Percentiles rank a stretch among this genome's conserved stretches.
These are phyloP conservation scores for Periphyllus acericola DNA, from an alignment of 2,888 invertebrate genomes.

Conservation along the genomic window DNA sequence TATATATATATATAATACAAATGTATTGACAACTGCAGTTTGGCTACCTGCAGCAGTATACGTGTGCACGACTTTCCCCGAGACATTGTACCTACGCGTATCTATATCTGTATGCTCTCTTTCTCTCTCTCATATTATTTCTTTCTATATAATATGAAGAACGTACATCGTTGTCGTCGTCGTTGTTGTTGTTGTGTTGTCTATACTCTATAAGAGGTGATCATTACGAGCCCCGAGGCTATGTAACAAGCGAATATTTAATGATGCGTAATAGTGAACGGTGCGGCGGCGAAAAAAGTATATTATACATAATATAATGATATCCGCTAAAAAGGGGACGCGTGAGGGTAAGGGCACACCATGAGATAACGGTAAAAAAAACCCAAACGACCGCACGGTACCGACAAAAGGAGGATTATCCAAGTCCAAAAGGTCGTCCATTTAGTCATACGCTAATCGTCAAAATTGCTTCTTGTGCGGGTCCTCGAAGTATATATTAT, in stretches of 20 bases:
- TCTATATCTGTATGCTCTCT: background rate
- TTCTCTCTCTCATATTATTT: background rate
- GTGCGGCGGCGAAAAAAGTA: background rate
- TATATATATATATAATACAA: background rate
- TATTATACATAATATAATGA: conserved; percentile 1
- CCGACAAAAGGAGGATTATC: background rate
- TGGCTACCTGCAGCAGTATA: background rate
- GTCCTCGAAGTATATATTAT: background rate
- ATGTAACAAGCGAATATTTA: conserved; percentile 39
- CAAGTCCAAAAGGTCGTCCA: conserved; percentile 28
- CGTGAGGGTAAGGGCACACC: background rate
- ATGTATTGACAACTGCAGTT: conserved; percentile 41
- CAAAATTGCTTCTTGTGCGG: background rate
- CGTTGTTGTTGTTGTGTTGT: no score
- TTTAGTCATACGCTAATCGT: background rate
- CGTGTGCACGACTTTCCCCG: conserved; percentile 30
- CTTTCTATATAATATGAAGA: conserved; percentile 5
- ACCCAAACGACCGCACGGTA: background rate
- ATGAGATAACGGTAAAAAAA: background rate
- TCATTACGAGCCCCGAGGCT: conserved; percentile 39
- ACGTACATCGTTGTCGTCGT: background rate
- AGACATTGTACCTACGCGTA: background rate
- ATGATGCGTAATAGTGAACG: conserved; percentile 6
- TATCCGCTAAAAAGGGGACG: conserved; percentile 6
- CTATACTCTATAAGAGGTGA: conserved; percentile 10